Evolutionary conservation across 2,888 invertebrate species (phyloP).

Genomic region (Leptopilina myrica): DNA sequence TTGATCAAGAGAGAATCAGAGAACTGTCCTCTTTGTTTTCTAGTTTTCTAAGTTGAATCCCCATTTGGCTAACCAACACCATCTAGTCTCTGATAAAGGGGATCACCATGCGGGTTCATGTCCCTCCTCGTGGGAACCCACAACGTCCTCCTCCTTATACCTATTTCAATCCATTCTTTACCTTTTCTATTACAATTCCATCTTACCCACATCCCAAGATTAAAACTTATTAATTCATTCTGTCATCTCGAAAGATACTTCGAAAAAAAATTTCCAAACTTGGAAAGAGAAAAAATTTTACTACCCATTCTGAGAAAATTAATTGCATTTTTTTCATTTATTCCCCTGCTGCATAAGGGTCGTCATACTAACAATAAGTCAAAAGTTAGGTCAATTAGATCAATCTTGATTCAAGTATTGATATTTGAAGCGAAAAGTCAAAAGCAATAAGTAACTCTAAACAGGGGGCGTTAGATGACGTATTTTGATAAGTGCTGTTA

Average conservation of each 20-base stretch:
- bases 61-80: conserved; percentile 33
- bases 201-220: neutral
- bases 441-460: no score
- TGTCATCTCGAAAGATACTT: no score
- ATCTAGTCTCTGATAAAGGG: conserved; percentile 28
- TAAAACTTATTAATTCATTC: no score
- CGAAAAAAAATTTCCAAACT: neutral
- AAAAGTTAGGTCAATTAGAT: no score
- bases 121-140: conserved; percentile 20
- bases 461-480: no score
- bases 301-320: no score
- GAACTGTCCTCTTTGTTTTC: conserved; percentile 7
- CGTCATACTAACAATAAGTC: no score
- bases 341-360: no score
- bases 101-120: conserved; percentile 26
- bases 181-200: neutral
- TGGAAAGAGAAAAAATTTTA: neutral
- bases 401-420: no score
- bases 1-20: neutral
- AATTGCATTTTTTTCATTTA: no score
- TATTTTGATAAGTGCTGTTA: no score
- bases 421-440: no score
- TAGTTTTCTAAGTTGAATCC: conserved; percentile 29
- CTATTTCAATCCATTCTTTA: conserved; percentile 11
- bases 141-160: neutral